Conservation (phyloP, 2,113 vertebrate species). For the Varanus komodoensis region DNA sequence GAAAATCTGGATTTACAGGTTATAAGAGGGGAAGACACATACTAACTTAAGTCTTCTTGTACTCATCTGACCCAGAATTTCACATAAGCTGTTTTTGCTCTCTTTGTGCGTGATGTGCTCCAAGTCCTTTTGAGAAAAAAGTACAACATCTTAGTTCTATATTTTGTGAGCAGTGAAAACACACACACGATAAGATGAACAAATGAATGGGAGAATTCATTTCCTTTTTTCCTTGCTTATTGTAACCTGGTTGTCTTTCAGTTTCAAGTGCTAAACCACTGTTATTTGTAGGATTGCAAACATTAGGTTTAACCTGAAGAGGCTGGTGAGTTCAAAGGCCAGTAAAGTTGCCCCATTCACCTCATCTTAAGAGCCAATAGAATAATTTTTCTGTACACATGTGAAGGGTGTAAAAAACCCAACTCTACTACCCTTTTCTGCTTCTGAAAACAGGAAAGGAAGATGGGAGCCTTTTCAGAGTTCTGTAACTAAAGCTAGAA, state of each 20-base stretch:
- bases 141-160: background rate
- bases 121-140: conserved; percentile 41
- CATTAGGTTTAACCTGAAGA: background rate
- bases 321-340: background rate
- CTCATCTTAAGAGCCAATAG: background rate
- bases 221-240: conserved; percentile 18
- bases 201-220: background rate
- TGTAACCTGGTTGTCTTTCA: accelerated
- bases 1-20: conserved; percentile 48
- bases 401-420: accelerated
- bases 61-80: accelerated
- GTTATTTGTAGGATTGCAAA: conserved; percentile 15
- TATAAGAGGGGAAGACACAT: conserved; percentile 21
- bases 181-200: background rate
- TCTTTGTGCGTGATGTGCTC: background rate
- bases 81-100: accelerated
- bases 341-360: background rate
- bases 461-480: conserved; percentile 23
- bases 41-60: conserved; percentile 13
- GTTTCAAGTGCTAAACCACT: background rate
- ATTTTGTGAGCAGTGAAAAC: background rate
- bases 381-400: accelerated
- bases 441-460: background rate
- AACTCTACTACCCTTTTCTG: accelerated
- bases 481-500: conserved; percentile 34